Base-by-base conservation (phyloP, 2,113 vertebrate species). In the Macquaria australasica region DNA sequence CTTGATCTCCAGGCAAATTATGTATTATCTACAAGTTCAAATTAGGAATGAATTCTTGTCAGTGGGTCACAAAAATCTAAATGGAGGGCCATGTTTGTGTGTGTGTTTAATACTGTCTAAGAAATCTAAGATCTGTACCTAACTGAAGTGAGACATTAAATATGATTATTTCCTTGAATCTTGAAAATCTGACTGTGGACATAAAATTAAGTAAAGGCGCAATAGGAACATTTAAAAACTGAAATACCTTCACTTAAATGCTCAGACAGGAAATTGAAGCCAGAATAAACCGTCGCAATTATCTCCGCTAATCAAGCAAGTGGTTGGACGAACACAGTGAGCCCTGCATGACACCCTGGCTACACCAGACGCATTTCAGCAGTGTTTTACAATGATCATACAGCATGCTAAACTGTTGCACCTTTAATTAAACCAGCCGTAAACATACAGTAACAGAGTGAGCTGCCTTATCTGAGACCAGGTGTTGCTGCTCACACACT, bases 401-500 rank as follows among this genome's bases (percentile, higher is more conserved):
- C 28, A 58, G 80, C 18, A 55, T 51, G 39, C 58, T 51, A 34
- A 62, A 68, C 34, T 64, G 73, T 50, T 48, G 48, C 77, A 69
- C 50, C 79, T 74, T 59, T 67, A 71, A 90, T 89, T 90, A 86
- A 82, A 86, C 18, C 70, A 8, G 60, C 68, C 23, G 14, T 70
- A 70, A 67, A 68, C 73, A 63, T 53, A 25, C 34, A 62, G 51
- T 15, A 21, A 60, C 34, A 31, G 28, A 67, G 15, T 14, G 25
- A 68, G 68, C 73, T 12, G 73, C 28, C 41, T 39, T 62, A 12
- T 81, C n/a, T 66, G 16, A 41, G 85, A 76, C 18, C 74, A 62
- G 53, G 39, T 78, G 85, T 37, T 58, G 15, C 51, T 83, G 71
- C 51, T 84, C 31, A 76, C 51, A 73, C 45, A 3, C n/a, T n/a